Evolutionary conservation across 2,113 vertebrate genomes (phyloP).

Genomic region (Elephantulus edwardii): DNA sequence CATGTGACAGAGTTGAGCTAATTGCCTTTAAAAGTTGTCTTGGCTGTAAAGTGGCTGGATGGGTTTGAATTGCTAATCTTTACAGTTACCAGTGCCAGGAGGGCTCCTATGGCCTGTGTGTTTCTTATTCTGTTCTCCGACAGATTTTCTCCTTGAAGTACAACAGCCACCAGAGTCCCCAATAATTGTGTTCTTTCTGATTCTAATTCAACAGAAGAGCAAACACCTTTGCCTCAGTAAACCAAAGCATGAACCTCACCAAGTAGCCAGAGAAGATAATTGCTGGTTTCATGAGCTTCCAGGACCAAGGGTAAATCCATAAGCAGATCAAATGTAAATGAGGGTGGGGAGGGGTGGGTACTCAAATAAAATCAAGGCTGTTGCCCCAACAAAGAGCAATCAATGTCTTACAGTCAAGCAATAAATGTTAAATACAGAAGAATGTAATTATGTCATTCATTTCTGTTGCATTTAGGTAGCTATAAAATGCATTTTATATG

Average conservation of each 20-base stretch:
- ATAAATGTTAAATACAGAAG: not conserved
- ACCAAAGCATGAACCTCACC: not conserved
- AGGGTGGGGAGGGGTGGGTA: not conserved
- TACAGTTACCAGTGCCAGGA: too few relatives aligned
- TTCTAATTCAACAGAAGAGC: not conserved
- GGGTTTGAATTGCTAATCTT: too few relatives aligned
- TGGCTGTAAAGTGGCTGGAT: too few relatives aligned
- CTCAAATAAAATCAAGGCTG: not conserved
- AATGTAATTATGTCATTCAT: not conserved
- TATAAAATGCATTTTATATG: not conserved
- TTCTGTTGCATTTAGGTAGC: not conserved
- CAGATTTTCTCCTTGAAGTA: not conserved
- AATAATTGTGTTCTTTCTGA: not conserved
- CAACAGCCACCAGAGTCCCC: not conserved
- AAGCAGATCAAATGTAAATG: not conserved
- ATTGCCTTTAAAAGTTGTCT: too few relatives aligned
- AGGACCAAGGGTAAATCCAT: not conserved
- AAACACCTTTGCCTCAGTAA: not conserved
- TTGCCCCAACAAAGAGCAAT: not conserved
- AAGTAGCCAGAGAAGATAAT: not conserved
- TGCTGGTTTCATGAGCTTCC: not conserved
- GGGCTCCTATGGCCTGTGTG: not conserved
- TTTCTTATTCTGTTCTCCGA: not conserved
- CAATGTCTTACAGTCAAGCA: not conserved
- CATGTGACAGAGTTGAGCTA: too few relatives aligned